Evolutionary conservation across 2,113 vertebrate species (phyloP).

Genomic region (Rhagologus leucostigma): DNA sequence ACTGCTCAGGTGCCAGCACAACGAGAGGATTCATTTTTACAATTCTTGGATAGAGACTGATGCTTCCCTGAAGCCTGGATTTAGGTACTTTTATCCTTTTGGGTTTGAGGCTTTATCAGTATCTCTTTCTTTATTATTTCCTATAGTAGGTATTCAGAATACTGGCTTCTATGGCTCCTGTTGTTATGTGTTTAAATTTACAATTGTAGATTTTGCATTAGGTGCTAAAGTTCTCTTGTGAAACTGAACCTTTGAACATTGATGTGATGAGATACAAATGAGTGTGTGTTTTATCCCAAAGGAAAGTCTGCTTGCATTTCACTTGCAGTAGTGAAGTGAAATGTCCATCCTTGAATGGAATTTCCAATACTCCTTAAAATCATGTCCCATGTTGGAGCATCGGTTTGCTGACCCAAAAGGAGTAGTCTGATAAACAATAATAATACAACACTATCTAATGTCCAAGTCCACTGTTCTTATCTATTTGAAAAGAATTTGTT

Average conservation of each 20-base stretch:
- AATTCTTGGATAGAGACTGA: neutral
- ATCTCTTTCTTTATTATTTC: neutral
- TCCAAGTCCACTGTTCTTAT: neutral
- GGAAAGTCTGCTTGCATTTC: neutral
- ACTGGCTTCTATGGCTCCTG: neutral
- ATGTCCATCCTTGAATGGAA: neutral
- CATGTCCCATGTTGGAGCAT: neutral
- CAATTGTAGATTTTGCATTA: neutral
- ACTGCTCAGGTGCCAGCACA: neutral
- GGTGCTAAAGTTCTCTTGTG: neutral
- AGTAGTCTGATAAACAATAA: neutral
- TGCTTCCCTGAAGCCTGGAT: neutral
- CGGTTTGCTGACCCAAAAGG: neutral
- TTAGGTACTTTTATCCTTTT: slow-evolving; percentile 21
- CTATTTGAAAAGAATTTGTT: neutral
- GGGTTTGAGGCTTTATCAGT: neutral
- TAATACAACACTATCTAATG: neutral
- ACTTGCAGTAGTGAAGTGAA: neutral
- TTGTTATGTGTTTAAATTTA: neutral
- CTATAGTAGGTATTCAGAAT: neutral
- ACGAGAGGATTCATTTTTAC: neutral
- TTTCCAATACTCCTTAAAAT: neutral
- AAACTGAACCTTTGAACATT: neutral
- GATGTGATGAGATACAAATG: neutral
- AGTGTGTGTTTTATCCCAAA: neutral